Conservation (phyloP, 2,797 vertebrate species). For the Lates japonicus region DNA sequence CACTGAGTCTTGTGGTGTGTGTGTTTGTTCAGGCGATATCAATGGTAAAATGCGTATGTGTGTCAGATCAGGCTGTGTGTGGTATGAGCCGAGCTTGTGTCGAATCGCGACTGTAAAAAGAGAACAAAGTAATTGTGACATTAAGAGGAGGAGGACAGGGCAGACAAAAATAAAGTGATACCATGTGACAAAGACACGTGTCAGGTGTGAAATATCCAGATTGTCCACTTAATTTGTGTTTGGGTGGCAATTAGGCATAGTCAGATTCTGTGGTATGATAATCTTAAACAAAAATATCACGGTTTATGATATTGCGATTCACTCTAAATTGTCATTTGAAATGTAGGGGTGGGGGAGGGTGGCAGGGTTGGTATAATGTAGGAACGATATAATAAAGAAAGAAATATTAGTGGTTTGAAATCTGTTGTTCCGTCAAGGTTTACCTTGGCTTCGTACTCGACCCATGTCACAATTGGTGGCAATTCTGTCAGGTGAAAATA, state of each 20-base stretch:
- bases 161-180: not conserved
- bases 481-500: no score
- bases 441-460: no score
- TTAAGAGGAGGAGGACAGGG: not conserved
- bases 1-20: slow-evolving; percentile 5
- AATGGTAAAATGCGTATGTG: not conserved
- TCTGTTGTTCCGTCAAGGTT: no score
- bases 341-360: no score
- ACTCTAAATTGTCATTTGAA: no score
- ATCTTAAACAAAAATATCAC: no score
- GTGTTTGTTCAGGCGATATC: slow-evolving; percentile 38
- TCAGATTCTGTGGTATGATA: no score
- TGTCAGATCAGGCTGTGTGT: slow-evolving; percentile 7
- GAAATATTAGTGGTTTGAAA: no score
- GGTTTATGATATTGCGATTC: no score
- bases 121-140: not conserved
- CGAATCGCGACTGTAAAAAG: not conserved
- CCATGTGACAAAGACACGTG: slow-evolving; percentile 1
- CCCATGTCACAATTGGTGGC: no score
- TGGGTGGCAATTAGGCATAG: not conserved
- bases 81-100: slow-evolving; percentile 17
- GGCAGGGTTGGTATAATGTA: no score
- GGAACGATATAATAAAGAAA: no score
- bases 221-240: not conserved
- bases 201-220: slow-evolving; percentile 31